These are phyloP conservation scores for Yasuhikotakia modesta DNA, from an alignment of 2,797 vertebrate genomes.

Conservation along the genomic window DNA sequence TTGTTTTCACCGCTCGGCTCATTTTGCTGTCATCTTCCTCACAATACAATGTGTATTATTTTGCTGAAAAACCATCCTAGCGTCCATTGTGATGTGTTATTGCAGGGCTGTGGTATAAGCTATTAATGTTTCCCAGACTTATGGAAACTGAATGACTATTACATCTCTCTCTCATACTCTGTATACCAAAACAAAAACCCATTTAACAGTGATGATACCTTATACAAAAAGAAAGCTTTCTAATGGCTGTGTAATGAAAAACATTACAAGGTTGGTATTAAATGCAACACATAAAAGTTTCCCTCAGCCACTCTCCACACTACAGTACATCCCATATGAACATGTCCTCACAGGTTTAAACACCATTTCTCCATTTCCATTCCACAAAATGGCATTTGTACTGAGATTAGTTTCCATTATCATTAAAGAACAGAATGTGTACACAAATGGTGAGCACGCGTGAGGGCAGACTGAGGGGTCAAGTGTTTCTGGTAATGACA, in stretches of 20 bases:
- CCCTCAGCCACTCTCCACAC: not conserved
- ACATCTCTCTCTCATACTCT: conserved; percentile 12
- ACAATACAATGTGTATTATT: conserved; percentile 3
- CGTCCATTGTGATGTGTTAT: conserved; percentile 25
- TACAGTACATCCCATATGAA: conserved; percentile 41
- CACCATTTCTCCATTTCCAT: conserved; percentile 51
- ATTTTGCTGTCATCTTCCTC: not conserved
- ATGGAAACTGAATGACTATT: conserved; percentile 33
- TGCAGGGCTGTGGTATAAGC: conserved; percentile 19
- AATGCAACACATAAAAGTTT: conserved; percentile 20
- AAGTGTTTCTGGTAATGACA: conserved; percentile 43
- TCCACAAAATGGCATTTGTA: conserved; percentile 68
- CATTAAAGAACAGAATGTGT: conserved; percentile 63
- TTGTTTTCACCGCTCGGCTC: not conserved
- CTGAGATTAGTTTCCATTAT: conserved; percentile 71
- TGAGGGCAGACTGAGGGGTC: conserved; percentile 55
- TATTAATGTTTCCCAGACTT: conserved; percentile 33
- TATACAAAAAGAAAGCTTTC: conserved; percentile 16
- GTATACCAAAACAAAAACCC: conserved; percentile 15
- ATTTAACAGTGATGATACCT: conserved; percentile 43
- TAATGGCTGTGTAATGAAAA: conserved; percentile 33
- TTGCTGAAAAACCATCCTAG: conserved; percentile 11
- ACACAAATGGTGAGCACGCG: conserved; percentile 67
- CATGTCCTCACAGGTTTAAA: conserved; percentile 54
- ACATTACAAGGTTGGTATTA: conserved; percentile 17